phyloP scores from a whole-genome alignment of 2,113 vertebrate species.

The Morone saxatilis region DNA sequence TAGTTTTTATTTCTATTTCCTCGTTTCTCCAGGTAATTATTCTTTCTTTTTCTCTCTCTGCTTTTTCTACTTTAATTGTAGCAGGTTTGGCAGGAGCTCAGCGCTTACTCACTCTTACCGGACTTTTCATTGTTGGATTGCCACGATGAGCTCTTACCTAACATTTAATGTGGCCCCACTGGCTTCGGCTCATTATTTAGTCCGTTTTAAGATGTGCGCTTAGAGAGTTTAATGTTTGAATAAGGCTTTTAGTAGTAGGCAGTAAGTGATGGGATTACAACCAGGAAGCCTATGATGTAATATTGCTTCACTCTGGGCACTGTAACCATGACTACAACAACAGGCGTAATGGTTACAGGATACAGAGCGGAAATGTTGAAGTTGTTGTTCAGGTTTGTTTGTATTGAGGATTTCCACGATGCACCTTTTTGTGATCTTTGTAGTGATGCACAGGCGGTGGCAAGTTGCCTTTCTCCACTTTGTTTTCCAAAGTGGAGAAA shows the following conservation, averaged over 20 bases:
- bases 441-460: background rate
- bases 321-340: constrained; percentile 68
- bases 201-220: background rate
- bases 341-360: background rate
- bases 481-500: background rate
- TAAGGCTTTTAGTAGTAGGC: background rate
- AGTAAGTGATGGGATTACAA: background rate
- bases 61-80: background rate
- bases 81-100: too few relatives aligned
- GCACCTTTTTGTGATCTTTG: background rate
- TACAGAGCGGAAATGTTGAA: too few relatives aligned
- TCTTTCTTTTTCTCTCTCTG: background rate
- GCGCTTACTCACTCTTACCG: background rate
- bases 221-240: background rate
- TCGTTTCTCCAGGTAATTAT: constrained; percentile 71
- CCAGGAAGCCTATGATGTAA: constrained; percentile 64
- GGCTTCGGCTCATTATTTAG: background rate
- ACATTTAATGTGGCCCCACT: background rate
- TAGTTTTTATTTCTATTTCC: constrained; percentile 75
- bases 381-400: background rate
- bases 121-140: constrained; percentile 6
- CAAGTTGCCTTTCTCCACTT: background rate
- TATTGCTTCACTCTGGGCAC: background rate
- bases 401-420: background rate
- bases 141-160: background rate